Conservation (phyloP, 37 sponge, comb jelly and placozoan genomes). For the Petrosia ficiformis region DNA sequence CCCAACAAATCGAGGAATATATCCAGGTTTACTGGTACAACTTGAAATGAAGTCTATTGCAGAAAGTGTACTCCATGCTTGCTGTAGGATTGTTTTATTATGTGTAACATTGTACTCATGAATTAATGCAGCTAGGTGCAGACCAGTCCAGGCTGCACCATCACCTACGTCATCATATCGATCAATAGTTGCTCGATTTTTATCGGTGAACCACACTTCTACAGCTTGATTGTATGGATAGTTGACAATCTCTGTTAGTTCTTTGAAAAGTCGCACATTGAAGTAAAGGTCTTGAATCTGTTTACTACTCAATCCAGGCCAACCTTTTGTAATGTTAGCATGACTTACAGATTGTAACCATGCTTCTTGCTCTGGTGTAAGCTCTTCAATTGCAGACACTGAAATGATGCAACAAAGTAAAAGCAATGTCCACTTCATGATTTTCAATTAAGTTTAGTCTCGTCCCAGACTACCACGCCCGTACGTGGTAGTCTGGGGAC, state of each 20-base stretch:
- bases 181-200: slow-evolving; percentile 10
- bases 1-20: no score
- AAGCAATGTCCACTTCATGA: no score
- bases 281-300: slow-evolving; percentile 14
- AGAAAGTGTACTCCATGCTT: background rate
- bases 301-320: slow-evolving; percentile 15
- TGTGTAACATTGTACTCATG: slow-evolving; percentile 40
- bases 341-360: no score
- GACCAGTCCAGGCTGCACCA: slow-evolving; percentile 64
- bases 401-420: no score
- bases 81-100: slow-evolving; percentile 18
- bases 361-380: no score
- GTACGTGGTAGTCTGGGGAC: no score
- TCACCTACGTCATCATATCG: slow-evolving; percentile 62
- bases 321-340: slow-evolving; percentile 22
- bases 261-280: slow-evolving; percentile 14
- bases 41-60: background rate
- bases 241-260: slow-evolving; percentile 22
- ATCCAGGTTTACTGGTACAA: background rate
- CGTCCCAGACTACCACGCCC: no score
- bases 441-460: no score
- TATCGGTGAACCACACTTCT: slow-evolving; percentile 45
- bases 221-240: slow-evolving; percentile 57
- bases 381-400: no score
- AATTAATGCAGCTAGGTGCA: slow-evolving; percentile 49